Evolutionary conservation across 2,888 invertebrate genomes (phyloP), one percentile per base, ranked within the genome.

Genomic region (Hipparchia sbordonii): DNA sequence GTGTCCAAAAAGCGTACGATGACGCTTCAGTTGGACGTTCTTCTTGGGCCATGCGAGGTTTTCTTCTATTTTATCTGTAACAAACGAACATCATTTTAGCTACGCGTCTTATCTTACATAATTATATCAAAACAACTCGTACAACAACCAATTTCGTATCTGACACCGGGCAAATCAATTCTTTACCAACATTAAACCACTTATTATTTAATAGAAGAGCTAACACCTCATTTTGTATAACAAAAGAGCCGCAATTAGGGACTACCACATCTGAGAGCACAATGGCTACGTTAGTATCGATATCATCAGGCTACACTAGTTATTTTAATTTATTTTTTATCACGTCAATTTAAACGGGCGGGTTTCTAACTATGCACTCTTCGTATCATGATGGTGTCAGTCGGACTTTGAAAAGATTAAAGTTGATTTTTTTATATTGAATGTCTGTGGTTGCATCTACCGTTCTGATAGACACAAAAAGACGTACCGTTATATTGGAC

Each of bases 271-370:
- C 84, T 82, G 81, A 83, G 82, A 85, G 86, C 83, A 92, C 91
- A 92, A 92, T 92, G 83, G 89, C 80, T 82, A 83, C 84, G 85
- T 84, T 79, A 83, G 88, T 89, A 87, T 90, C 90, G 91, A 91
- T 93, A 92, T 90, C 92, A 92, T 93, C 92, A 81, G 82, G 79
- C 82, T 82, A 82, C 83, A 80, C 82, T 84, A 86, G 84, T 89
- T 90, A 89, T 89, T 92, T 93, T 93, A 92, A 93, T 93, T 93
- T 92, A 87, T 92, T 93, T 93, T 93, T 93, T 93, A 92, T 92
- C 90, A 84, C 82, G 84, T 88, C 87, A 87, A 89, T 90, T 92
- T 89, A 89, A 88, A 89, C 82, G 85, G 87, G 89, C 89, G 87
- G 85, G 86, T 89, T 89, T 85, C 86, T 85, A 86, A 85, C 85